These are phyloP conservation scores for Drosophila flavopinicola DNA, from an alignment of 2,888 invertebrate genomes.

Conservation along the genomic window DNA sequence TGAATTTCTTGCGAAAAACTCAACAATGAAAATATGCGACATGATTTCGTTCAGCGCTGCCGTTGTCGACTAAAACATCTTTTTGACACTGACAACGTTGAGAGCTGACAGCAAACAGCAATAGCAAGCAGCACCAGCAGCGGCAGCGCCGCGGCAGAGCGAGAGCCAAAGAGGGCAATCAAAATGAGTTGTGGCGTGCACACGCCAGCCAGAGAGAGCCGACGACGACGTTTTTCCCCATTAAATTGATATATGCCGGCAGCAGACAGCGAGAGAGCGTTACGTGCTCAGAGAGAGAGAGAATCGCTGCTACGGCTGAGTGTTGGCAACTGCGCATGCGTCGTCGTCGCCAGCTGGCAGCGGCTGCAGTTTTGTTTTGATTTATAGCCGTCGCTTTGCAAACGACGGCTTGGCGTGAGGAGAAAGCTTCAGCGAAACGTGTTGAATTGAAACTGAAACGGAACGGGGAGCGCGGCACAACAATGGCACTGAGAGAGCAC, in stretches of 20 bases:
- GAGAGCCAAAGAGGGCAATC: slow-evolving; percentile 57
- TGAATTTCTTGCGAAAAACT: slow-evolving; percentile 67
- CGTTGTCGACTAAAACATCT: slow-evolving; percentile 84
- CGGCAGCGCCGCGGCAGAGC: slow-evolving; percentile 22
- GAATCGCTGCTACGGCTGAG: slow-evolving; percentile 24
- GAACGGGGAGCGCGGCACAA: slow-evolving; percentile 48
- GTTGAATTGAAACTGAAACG: slow-evolving; percentile 50
- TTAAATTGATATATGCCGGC: slow-evolving; percentile 79
- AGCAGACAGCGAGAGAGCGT: slow-evolving; percentile 53
- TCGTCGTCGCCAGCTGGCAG: slow-evolving; percentile 50
- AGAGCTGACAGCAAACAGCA: slow-evolving; percentile 78
- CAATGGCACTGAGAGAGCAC: slow-evolving; percentile 50
- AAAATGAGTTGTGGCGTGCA: slow-evolving; percentile 65
- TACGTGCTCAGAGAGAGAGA: slow-evolving; percentile 41
- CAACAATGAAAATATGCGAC: slow-evolving; percentile 75
- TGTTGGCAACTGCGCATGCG: slow-evolving; percentile 45
- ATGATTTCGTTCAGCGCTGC: slow-evolving; percentile 83
- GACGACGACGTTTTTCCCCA: slow-evolving; percentile 74
- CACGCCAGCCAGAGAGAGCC: slow-evolving; percentile 59
- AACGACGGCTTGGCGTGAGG: slow-evolving; percentile 36
- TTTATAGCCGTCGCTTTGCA: slow-evolving; percentile 57
- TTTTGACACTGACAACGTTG: slow-evolving; percentile 84
- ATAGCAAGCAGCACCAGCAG: slow-evolving; percentile 37
- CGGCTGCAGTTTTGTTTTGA: slow-evolving; percentile 73
- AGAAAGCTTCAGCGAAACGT: slow-evolving; percentile 52